A percentile compares a stretch with the other conserved stretches of the same genome.
phyloP scores from a whole-genome alignment of 2,797 vertebrate genomes.

The Catamblyrhynchus diadema region DNA sequence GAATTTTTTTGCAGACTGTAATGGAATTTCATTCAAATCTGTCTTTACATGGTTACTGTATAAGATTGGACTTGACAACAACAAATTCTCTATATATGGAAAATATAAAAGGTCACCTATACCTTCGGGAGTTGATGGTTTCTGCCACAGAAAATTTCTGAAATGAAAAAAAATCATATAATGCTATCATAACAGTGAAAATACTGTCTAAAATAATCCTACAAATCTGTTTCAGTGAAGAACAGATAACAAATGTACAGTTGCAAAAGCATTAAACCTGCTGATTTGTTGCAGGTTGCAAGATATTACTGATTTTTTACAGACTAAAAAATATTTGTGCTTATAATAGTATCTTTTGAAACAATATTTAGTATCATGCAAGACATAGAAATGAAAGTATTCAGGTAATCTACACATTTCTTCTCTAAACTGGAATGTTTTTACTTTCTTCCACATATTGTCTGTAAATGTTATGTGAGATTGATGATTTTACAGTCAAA shows the following conservation, averaged over 20 bases:
- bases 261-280: neutral
- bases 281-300: neutral
- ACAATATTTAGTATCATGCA: neutral
- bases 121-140: neutral
- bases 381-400: neutral
- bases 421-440: constrained; percentile 29
- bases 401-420: neutral
- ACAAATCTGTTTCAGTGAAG: neutral
- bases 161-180: neutral
- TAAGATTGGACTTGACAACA: neutral
- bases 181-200: neutral
- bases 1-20: neutral
- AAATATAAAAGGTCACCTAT: neutral
- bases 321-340: neutral
- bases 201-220: neutral
- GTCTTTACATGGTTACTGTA: neutral
- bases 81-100: neutral
- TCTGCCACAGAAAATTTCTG: neutral
- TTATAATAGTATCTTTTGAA: neutral
- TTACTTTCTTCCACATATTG: constrained; percentile 56
- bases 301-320: neutral
- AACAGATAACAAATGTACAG: neutral
- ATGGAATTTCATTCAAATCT: neutral
- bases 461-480: constrained; percentile 22
- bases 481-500: constrained; percentile 33